phyloP scores from a whole-genome alignment of 2,888 invertebrate species.

The Chrysotoxum bicinctum region DNA sequence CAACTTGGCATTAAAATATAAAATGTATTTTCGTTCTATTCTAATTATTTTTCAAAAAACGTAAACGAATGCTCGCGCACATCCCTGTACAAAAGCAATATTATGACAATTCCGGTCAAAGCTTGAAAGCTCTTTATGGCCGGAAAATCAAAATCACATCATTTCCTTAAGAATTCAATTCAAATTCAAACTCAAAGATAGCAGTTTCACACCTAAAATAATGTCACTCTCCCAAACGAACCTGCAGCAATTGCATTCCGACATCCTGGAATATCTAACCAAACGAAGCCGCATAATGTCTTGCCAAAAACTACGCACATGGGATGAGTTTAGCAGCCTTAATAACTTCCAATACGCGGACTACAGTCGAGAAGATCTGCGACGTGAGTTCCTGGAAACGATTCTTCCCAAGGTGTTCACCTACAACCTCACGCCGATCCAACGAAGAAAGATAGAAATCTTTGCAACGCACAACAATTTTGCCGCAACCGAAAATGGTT shows the following conservation, averaged over 20 bases:
- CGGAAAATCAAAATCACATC: neutral
- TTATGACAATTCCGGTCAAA: neutral
- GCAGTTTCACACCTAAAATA: too few species aligned
- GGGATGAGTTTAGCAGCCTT: slow-evolving; percentile 26
- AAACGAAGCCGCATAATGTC: slow-evolving; percentile 49
- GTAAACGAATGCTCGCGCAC: neutral
- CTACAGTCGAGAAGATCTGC: slow-evolving; percentile 39
- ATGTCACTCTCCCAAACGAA: slow-evolving; percentile 9
- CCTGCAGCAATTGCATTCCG: slow-evolving; percentile 14
- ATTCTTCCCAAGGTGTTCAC: slow-evolving; percentile 53
- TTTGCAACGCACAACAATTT: slow-evolving; percentile 27
- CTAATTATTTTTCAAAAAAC: neutral
- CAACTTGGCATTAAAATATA: too few species aligned
- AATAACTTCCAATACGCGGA: slow-evolving; percentile 30
- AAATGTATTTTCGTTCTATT: too few species aligned
- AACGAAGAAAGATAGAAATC: slow-evolving; percentile 53
- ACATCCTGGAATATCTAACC: slow-evolving; percentile 50
- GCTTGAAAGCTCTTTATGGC: neutral
- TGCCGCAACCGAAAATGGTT: slow-evolving; percentile 20
- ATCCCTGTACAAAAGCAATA: neutral
- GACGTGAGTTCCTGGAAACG: slow-evolving; percentile 34
- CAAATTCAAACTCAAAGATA: neutral
- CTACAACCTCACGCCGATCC: slow-evolving; percentile 28
- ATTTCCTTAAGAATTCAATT: neutral
- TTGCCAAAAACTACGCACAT: slow-evolving; percentile 14